These are phyloP conservation scores for Coreius guichenoti DNA, from an alignment of 2,797 vertebrate species.

Conservation along the genomic window DNA sequence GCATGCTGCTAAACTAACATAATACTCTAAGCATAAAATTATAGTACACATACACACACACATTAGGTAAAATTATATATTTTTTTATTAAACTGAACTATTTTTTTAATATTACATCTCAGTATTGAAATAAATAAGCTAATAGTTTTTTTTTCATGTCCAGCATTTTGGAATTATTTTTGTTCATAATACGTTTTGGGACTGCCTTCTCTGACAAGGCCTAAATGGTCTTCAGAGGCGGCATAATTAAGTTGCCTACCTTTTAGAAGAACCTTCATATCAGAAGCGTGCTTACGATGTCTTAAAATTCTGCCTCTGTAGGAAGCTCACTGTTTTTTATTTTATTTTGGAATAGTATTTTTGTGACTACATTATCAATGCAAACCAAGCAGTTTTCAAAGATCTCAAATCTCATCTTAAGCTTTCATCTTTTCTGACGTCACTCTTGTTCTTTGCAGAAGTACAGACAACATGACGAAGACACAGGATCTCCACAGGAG, in stretches of 20 bases:
- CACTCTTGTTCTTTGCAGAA: constrained; percentile 78
- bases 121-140: not conserved
- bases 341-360: not conserved
- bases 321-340: not conserved
- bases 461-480: constrained; percentile 93
- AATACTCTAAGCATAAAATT: not conserved
- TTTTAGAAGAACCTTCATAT: not conserved
- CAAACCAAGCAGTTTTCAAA: not conserved
- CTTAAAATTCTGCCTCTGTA: not conserved
- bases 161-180: not conserved
- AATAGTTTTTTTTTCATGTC: not conserved
- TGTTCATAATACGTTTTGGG: not conserved
- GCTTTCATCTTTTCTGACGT: not conserved
- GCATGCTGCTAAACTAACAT: not conserved
- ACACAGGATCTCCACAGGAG: constrained; percentile 83
- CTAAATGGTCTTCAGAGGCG: not conserved
- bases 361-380: not conserved
- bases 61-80: no score
- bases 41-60: not conserved
- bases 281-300: not conserved
- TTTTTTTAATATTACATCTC: not conserved
- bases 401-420: not conserved
- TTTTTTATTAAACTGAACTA: no score
- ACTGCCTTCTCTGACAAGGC: not conserved
- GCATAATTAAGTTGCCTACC: not conserved